Conservation (phyloP, 2,113 vertebrate genomes). For the Dendrocopos noguchii region DNA sequence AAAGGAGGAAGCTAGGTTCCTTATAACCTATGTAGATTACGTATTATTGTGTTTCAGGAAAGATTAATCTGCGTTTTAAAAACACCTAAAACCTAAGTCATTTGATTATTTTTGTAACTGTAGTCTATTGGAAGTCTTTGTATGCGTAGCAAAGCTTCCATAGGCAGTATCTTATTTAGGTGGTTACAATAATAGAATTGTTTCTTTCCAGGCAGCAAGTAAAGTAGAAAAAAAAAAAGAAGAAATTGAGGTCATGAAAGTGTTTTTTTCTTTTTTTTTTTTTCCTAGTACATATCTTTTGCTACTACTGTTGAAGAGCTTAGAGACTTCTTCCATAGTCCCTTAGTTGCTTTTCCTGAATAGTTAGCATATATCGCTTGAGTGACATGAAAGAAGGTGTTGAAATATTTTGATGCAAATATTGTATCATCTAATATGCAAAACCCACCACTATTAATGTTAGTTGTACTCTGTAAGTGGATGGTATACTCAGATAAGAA, state of each 20-base stretch:
- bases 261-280: neutral
- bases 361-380: conserved; percentile 16
- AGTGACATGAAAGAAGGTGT: neutral
- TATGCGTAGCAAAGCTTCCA: neutral
- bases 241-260: neutral
- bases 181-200: neutral
- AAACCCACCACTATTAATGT: neutral
- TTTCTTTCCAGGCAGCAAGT: neutral
- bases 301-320: neutral
- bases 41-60: conserved; percentile 18
- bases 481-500: neutral
- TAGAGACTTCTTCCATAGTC: neutral
- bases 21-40: conserved; percentile 56
- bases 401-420: neutral
- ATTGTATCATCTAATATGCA: neutral
- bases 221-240: neutral
- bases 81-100: neutral
- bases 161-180: neutral
- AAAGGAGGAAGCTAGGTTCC: conserved; percentile 66
- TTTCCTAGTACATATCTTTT: neutral
- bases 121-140: neutral
- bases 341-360: neutral
- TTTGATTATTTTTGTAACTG: neutral
- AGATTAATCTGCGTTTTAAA: neutral
- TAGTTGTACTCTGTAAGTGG: neutral